phyloP scores from a whole-genome alignment of 2,113 vertebrate genomes.

The Pedetes capensis region DNA sequence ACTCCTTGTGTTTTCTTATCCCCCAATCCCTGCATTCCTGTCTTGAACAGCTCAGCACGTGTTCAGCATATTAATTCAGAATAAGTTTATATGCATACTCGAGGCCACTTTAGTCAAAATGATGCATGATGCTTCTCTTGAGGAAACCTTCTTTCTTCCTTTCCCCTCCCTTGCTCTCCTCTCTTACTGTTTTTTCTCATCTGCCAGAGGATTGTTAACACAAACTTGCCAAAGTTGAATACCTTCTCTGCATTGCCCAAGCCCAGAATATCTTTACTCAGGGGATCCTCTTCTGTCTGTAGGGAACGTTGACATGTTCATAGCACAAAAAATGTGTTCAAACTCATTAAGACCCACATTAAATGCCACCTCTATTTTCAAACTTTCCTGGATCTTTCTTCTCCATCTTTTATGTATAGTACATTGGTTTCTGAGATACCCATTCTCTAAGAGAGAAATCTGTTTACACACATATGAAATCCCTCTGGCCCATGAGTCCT shows the following conservation, averaged over 20 bases:
- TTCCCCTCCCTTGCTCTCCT: fast-evolving
- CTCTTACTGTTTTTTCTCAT: neutral
- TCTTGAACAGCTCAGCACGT: neutral
- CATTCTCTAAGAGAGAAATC: neutral
- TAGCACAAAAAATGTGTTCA: neutral
- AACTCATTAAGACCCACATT: neutral
- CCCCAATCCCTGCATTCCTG: neutral
- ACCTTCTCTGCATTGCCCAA: neutral
- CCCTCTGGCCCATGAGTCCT: neutral
- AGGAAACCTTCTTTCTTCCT: neutral
- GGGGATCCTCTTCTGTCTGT: neutral
- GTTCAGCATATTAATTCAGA: neutral
- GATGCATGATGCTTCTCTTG: neutral
- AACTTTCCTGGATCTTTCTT: neutral
- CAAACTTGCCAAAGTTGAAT: neutral
- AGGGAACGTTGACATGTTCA: neutral
- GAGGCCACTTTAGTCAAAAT: neutral
- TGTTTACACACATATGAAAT: neutral
- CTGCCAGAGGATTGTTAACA: neutral
- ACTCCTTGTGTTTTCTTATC: neutral
- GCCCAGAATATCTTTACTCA: neutral
- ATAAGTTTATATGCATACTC: neutral
- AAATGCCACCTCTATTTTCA: slow-evolving; percentile 1
- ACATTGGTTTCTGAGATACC: neutral
- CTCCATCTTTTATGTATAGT: neutral